Conservation (phyloP, 2,113 vertebrate species). For the Centropristis striata region DNA sequence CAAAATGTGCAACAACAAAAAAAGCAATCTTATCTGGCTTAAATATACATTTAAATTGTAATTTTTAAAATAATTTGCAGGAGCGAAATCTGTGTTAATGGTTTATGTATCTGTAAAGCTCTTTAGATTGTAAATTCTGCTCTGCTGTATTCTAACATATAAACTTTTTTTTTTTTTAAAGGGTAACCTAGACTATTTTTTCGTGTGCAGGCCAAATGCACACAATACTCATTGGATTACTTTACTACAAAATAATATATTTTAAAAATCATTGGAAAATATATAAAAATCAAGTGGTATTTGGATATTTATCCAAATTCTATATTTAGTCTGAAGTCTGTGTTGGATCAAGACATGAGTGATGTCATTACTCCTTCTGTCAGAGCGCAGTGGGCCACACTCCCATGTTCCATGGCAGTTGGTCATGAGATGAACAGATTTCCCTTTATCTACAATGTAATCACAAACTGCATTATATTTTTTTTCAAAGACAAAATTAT, state of each 20-base stretch:
- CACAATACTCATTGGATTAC: neutral
- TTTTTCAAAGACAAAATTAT: neutral
- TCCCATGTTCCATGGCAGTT: slow-evolving; percentile 13
- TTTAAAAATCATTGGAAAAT: neutral
- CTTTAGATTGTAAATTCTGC: neutral
- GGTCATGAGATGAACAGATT: slow-evolving; percentile 9
- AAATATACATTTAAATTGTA: neutral
- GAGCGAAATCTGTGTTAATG: neutral
- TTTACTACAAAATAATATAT: neutral
- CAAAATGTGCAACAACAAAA: neutral
- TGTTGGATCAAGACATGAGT: slow-evolving; percentile 32
- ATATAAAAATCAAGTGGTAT: neutral
- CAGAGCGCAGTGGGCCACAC: slow-evolving; percentile 15
- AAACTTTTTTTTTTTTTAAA: neutral
- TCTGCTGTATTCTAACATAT: neutral
- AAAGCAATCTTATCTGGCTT: neutral
- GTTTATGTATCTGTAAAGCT: neutral
- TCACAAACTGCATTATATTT: neutral
- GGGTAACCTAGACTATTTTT: neutral
- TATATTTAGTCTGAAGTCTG: slow-evolving; percentile 33
- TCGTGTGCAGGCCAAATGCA: neutral
- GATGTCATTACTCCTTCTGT: slow-evolving; percentile 44
- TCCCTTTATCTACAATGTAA: neutral
- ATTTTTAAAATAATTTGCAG: neutral
- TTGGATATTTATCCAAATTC: slow-evolving; percentile 31